phyloP scores from a whole-genome alignment of 1,140 invertebrate genomes.

The Sitobion miscanthi region DNA sequence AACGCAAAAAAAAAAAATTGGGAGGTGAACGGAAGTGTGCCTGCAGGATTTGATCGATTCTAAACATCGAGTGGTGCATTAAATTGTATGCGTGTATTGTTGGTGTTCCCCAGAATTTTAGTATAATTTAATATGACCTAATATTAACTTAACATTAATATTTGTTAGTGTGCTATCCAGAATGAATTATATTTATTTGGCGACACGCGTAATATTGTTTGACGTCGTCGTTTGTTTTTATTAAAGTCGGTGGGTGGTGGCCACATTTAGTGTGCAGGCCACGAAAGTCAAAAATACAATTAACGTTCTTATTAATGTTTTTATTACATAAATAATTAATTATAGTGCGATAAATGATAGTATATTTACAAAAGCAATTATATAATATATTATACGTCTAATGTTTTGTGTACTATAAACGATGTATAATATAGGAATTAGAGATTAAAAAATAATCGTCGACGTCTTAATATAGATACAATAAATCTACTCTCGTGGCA shows the following conservation, averaged over 20 bases:
- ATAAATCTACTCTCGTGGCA: background rate
- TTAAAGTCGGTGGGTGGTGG: background rate
- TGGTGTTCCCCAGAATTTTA: too few relatives aligned
- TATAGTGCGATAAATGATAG: background rate
- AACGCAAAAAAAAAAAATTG: background rate
- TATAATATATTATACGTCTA: background rate
- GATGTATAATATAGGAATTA: background rate
- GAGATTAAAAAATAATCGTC: slow-evolving; percentile 6
- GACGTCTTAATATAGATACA: background rate
- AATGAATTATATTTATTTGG: background rate
- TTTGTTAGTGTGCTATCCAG: background rate
- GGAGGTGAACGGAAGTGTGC: background rate
- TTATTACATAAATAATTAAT: background rate
- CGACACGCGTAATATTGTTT: background rate
- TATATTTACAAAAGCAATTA: slow-evolving; percentile 5
- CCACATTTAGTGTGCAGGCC: background rate
- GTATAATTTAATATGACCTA: too few relatives aligned
- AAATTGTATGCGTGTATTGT: too few relatives aligned
- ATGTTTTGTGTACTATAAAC: background rate
- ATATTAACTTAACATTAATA: too few relatives aligned
- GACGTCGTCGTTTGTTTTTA: background rate
- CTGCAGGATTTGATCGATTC: background rate
- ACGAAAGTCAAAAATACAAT: background rate
- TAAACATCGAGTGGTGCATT: background rate
- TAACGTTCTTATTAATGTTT: slow-evolving; percentile 7